Evolutionary conservation across 2,888 invertebrate species (phyloP).

Genomic region (Nephrotoma appendiculata): DNA sequence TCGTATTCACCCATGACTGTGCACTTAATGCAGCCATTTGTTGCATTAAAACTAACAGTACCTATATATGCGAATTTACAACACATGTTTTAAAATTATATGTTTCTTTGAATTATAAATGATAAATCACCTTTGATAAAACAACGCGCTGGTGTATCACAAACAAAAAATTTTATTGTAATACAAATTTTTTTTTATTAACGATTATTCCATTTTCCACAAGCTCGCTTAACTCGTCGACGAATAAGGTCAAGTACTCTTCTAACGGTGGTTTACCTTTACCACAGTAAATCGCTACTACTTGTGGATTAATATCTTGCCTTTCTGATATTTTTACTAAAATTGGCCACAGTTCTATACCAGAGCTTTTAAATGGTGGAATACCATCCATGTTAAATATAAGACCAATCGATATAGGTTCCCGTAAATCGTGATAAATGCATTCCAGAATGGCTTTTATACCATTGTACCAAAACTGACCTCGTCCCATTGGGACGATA

Average conservation of each 20-base stretch:
- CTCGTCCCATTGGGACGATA: neutral
- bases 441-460: neutral
- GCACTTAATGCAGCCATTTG: constrained; percentile 13
- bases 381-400: constrained; percentile 1
- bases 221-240: neutral
- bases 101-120: too few species aligned
- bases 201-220: neutral
- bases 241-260: neutral
- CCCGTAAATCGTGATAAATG: neutral
- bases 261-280: neutral
- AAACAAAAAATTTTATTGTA: neutral
- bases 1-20: constrained; percentile 10
- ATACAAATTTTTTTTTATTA: neutral
- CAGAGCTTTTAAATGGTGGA: neutral
- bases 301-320: neutral
- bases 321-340: neutral
- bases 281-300: neutral
- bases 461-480: constrained; percentile 4
- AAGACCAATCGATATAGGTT: neutral
- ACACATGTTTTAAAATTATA: too few species aligned
- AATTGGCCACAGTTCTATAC: neutral
- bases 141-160: neutral
- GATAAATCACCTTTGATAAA: too few species aligned
- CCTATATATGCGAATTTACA: too few species aligned
- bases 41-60: constrained; percentile 13